phyloP scores from a whole-genome alignment of 2,888 invertebrate genomes.

The Cheilosia vernalis region DNA sequence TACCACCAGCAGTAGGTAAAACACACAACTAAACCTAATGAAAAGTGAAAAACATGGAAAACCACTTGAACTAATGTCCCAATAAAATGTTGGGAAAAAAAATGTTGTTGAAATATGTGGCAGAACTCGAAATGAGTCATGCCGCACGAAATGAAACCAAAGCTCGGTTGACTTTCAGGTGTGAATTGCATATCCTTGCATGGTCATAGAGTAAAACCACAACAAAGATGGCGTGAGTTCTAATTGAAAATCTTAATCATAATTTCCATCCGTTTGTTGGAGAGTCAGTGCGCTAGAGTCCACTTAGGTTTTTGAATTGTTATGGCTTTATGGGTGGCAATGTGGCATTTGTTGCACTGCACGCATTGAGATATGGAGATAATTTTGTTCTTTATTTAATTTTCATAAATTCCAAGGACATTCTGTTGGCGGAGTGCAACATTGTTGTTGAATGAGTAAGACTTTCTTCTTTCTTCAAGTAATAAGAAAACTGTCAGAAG shows the following conservation, averaged over 20 bases:
- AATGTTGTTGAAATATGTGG: constrained; percentile 22
- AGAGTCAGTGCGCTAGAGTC: constrained; percentile 16
- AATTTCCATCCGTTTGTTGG: constrained; percentile 53
- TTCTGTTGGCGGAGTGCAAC: neutral
- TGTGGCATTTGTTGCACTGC: constrained; percentile 59
- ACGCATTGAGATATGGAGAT: constrained; percentile 47
- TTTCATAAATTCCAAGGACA: constrained; percentile 44
- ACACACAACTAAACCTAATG: constrained; percentile 52
- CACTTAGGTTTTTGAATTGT: constrained; percentile 47
- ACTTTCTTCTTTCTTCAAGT: too few relatives aligned
- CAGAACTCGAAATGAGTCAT: constrained; percentile 61
- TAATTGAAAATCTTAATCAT: constrained; percentile 74
- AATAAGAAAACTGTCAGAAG: too few relatives aligned
- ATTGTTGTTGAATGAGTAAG: constrained; percentile 6
- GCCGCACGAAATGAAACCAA: constrained; percentile 39
- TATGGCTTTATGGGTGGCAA: neutral
- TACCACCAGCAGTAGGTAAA: constrained; percentile 31
- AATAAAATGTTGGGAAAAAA: constrained; percentile 58
- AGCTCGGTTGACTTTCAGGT: constrained; percentile 59
- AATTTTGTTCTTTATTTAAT: neutral
- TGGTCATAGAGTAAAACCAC: constrained; percentile 14
- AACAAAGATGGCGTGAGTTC: constrained; percentile 68
- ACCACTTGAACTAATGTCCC: constrained; percentile 75
- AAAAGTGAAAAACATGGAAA: constrained; percentile 73
- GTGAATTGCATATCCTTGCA: constrained; percentile 66